Percentiles rank a stretch among this genome's conserved stretches.
Conservation (phyloP, 2,888 invertebrate genomes). For the Rhimphoctona megacephalus region DNA sequence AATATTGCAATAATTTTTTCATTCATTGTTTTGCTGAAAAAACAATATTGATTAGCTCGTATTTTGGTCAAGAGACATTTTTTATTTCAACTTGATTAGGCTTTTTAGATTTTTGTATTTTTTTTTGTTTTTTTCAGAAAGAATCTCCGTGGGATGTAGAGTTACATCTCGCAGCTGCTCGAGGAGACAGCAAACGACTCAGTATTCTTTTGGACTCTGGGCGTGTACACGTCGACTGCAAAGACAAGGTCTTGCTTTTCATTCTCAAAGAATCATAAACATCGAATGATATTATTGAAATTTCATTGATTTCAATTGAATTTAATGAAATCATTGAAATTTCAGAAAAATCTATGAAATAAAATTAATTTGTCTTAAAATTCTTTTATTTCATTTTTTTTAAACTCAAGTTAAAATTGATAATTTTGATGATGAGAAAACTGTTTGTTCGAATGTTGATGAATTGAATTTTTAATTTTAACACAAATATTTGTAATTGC, state of each 20-base stretch:
- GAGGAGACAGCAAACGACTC: constrained; percentile 92
- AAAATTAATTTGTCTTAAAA: too few species aligned
- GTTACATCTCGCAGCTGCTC: constrained; percentile 95
- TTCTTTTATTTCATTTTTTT: too few species aligned
- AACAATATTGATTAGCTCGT: background rate
- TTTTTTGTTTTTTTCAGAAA: constrained; percentile 88
- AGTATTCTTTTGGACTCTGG: constrained; percentile 94
- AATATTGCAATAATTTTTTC: background rate
- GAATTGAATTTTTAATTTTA: background rate
- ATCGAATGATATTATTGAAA: background rate
- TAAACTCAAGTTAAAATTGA: too few species aligned
- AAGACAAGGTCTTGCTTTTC: constrained; percentile 88
- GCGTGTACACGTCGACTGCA: constrained; percentile 97
- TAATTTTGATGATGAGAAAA: too few species aligned
- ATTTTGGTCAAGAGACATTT: background rate
- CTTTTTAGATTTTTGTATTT: background rate
- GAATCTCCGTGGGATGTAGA: constrained; percentile 97
- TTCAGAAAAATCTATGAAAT: too few species aligned
- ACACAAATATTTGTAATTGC: background rate
- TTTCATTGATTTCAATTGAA: too few species aligned
- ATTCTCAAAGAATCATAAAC: background rate
- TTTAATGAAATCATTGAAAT: too few species aligned
- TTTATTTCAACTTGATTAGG: background rate
- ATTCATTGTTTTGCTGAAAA: background rate
- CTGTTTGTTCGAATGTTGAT: background rate